Evolutionary conservation across 2,888 invertebrate genomes (phyloP), one percentile per base, ranked within the genome.

Genomic region (Acanthosepion pharaonis): DNA sequence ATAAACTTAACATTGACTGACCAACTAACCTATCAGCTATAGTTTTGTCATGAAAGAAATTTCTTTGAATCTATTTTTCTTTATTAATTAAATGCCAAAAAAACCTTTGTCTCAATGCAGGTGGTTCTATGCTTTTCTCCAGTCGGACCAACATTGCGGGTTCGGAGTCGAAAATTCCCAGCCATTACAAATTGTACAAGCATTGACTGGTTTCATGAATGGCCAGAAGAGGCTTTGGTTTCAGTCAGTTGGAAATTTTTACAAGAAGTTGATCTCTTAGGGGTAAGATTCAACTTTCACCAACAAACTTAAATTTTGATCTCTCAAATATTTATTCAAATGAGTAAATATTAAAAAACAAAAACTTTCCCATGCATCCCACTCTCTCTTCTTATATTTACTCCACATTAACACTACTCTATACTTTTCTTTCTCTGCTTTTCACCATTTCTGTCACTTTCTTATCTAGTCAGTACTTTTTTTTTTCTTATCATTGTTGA

Each of bases 131-230:
- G 99, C 97, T 99, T 99, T 97, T 99, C 99, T 23, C 99, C 99
- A 0, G 99, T 99, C 93, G 99, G 99, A 25, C 99, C 99, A 28
- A 99, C 99, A 3, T 98, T 99, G 33, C 96, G 99, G 96, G 98
- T 99, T 59, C 98, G 99, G 95, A 98, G 99, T 51, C 98, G 99
- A 96, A 99, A 99, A 98, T 99, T 99, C 97, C 99, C 99, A 0
- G 99, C 99, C 20, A 98, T 99, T 95, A 99, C 99, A 95, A 99
- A 99, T 97, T 99, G 99, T 96, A 99, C 99, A 15, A 98, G 98
- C 94, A 99, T 99, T 95, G 99, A 99, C 97, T 99, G 99, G 99
- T 99, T 99, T 97, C 99, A 99, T 97, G 99, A 99, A 97, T 99
- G 99, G 99, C 99, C 99, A 5, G 99, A 99, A 98, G 99, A 99